These are phyloP conservation scores for Ophioninae sp. DNA, from an alignment of 2,888 invertebrate genomes.

Conservation along the genomic window DNA sequence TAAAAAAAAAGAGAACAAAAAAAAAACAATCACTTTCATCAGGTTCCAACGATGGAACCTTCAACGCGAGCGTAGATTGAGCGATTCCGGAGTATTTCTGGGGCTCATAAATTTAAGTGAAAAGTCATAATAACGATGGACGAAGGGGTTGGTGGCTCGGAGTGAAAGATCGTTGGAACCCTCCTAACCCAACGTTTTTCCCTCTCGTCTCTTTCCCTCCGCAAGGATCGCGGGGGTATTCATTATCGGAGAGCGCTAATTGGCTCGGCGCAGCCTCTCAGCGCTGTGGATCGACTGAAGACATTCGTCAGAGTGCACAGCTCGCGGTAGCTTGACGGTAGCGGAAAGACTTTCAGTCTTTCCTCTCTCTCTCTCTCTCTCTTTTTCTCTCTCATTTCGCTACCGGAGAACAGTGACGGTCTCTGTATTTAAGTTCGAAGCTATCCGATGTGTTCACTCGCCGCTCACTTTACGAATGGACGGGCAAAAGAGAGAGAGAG, in stretches of 20 bases:
- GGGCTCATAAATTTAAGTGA: constrained; percentile 25
- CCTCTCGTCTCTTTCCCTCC: constrained; percentile 12
- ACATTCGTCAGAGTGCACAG: constrained; percentile 65
- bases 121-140: constrained; percentile 28
- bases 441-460: constrained; percentile 34
- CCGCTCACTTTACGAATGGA: constrained; percentile 50
- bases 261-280: constrained; percentile 63
- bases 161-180: constrained; percentile 13
- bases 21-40: too few relatives aligned
- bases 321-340: constrained; percentile 48
- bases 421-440: constrained; percentile 59
- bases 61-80: not conserved
- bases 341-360: constrained; percentile 65
- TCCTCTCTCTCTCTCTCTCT: constrained; percentile 33
- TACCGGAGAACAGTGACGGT: constrained; percentile 60
- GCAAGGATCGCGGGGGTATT: constrained; percentile 60
- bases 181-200: constrained; percentile 5
- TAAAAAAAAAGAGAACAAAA: too few relatives aligned
- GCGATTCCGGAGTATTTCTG: constrained; percentile 20
- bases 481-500: constrained; percentile 34
- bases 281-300: constrained; percentile 54
- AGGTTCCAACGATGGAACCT: too few relatives aligned
- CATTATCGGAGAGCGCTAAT: constrained; percentile 67
- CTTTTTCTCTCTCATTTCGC: constrained; percentile 35
- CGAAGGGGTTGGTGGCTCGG: constrained; percentile 7